Base-by-base conservation (phyloP, 2,888 invertebrate genomes). In the Petrolisthes manimaculis region DNA sequence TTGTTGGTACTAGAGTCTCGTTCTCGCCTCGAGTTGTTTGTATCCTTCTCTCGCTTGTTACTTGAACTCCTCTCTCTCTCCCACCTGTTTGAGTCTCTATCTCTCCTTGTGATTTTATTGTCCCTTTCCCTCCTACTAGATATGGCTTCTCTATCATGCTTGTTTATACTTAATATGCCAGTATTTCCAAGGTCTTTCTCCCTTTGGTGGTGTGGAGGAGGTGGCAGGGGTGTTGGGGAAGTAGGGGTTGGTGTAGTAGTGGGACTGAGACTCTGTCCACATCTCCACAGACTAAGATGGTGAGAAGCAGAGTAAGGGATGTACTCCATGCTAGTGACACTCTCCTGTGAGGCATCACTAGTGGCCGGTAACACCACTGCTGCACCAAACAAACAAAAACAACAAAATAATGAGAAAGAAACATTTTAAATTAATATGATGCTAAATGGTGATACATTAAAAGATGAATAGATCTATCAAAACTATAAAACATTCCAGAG, bases 271-370 rank as follows among this genome's bases (percentile, higher is more conserved):
- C 56, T 55, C n/a, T 61, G 56, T n/a, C 81, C 71, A 51, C 69
- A 61, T 6, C 74, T 37, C 74, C 84, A 55, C 54, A 80, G 79
- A 8, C 18, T 18, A 18, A 18, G 18, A 1, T 18, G 61, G 18
- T 9, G 61, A 12, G 24, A 18, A 18, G 77, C 21, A 8, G 69
- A 84, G 84, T 14, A 51, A 56, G 80, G 55, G 88, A 84, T 75
- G 71, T 85, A 89, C 78, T 89, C 89, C 24, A 89, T 78, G 51
- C 85, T 86, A 6, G 85, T 86, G 37, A 86, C 89, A 74, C 89
- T 89, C 69, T 86, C 89, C 14, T 81, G 89, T 54, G 89, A 89
- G 0, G 86, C 83, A 54, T 86, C 86, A 81, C 89, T 88, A 21
- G 75, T 61, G 71, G 78, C 56, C 21, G 84, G 84, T 14, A 87